Evolutionary conservation across 2,797 vertebrate genomes (phyloP).

Genomic region (Pygocentrus nattereri): DNA sequence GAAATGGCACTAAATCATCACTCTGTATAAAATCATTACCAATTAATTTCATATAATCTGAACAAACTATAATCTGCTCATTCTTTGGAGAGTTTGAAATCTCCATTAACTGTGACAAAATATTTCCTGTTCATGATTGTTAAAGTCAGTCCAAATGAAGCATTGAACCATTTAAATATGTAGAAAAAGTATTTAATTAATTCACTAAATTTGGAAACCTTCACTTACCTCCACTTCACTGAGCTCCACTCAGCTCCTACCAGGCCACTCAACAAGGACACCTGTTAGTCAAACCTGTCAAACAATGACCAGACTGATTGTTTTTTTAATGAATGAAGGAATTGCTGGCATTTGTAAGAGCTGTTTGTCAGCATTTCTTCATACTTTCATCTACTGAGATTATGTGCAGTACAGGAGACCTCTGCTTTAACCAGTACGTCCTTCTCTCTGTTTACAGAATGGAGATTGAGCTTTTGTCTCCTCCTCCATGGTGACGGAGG

Average conservation of each 20-base stretch:
- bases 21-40: too few species aligned
- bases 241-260: neutral
- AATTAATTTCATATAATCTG: too few species aligned
- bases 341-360: neutral
- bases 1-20: too few species aligned
- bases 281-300: neutral
- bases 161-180: too few species aligned
- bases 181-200: too few species aligned
- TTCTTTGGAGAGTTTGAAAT: too few species aligned
- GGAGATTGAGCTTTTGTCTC: neutral
- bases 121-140: too few species aligned
- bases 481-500: neutral
- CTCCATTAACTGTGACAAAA: too few species aligned
- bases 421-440: neutral
- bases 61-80: too few species aligned
- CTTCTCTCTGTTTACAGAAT: neutral
- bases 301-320: neutral
- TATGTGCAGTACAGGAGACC: neutral
- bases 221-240: too few species aligned
- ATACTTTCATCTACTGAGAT: neutral
- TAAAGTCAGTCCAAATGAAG: too few species aligned
- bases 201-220: too few species aligned
- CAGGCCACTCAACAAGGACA: neutral
- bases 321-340: neutral
- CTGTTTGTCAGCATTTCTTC: neutral